phyloP scores from a whole-genome alignment of 1,140 invertebrate genomes.

The Microplitis demolitor region DNA sequence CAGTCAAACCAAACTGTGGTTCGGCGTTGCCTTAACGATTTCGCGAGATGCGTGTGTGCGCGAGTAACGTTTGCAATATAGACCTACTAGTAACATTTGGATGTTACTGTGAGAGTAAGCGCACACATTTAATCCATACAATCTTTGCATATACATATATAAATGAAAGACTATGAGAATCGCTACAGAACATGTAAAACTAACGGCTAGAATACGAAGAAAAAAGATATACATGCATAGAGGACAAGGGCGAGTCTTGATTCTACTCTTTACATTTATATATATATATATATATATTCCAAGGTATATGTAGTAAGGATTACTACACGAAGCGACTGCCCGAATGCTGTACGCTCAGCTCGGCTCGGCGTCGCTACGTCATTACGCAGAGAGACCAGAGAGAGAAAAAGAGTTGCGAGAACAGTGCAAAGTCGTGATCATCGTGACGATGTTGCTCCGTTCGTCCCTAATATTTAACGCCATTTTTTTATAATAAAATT shows the following conservation, averaged over 20 bases:
- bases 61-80: background rate
- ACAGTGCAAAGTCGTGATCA: slow-evolving; percentile 32
- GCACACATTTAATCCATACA: background rate
- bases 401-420: slow-evolving; percentile 3
- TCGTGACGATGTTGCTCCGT: slow-evolving; percentile 14
- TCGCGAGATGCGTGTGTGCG: slow-evolving; percentile 8
- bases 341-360: slow-evolving; percentile 29
- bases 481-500: background rate
- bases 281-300: no score
- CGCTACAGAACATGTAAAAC: background rate
- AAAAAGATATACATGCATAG: background rate
- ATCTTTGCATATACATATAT: no score
- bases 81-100: no score
- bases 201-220: background rate
- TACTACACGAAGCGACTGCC: background rate
- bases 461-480: background rate
- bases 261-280: background rate
- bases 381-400: no score
- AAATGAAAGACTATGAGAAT: no score
- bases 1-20: background rate
- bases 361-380: slow-evolving; percentile 35
- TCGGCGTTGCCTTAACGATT: slow-evolving; percentile 22
- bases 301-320: background rate
- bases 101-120: background rate
- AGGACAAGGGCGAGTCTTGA: background rate